Conservation (phyloP, 2,797 vertebrate species). For the Caiman crocodilus region DNA sequence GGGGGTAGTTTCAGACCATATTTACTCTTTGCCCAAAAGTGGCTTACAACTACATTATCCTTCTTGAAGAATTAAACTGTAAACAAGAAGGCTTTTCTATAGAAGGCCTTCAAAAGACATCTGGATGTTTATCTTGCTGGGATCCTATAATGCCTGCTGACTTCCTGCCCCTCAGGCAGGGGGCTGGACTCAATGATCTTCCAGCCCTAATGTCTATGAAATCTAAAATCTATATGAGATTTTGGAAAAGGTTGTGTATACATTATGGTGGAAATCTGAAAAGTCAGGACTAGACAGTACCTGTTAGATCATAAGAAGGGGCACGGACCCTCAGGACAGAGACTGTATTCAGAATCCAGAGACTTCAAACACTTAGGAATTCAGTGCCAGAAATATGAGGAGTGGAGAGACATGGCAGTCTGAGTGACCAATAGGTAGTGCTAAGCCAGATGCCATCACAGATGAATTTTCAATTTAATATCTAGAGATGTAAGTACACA, state of each 20-base stretch:
- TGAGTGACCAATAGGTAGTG: neutral
- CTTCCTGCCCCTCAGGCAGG: too few species aligned
- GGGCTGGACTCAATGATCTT: too few species aligned
- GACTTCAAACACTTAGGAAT: neutral
- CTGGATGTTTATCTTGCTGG: too few species aligned
- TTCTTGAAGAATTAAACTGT: too few species aligned
- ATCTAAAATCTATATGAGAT: neutral
- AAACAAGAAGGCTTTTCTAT: too few species aligned
- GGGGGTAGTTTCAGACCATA: neutral
- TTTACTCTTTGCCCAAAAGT: neutral
- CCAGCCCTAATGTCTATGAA: too few species aligned
- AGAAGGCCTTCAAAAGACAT: too few species aligned
- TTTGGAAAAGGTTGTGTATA: neutral
- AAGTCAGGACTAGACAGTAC: neutral
- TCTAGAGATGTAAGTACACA: neutral
- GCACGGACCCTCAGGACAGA: neutral
- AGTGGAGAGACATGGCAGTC: too few species aligned
- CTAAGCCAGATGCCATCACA: neutral
- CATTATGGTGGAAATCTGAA: rapidly evolving
- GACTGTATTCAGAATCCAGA: neutral
- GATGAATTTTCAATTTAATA: neutral
- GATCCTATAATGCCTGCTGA: too few species aligned
- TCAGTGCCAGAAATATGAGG: neutral
- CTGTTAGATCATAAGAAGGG: neutral
- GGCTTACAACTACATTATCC: too few species aligned